Base-by-base conservation (phyloP, 2,797 vertebrate genomes). In the Kryptolebias ocellatus region DNA sequence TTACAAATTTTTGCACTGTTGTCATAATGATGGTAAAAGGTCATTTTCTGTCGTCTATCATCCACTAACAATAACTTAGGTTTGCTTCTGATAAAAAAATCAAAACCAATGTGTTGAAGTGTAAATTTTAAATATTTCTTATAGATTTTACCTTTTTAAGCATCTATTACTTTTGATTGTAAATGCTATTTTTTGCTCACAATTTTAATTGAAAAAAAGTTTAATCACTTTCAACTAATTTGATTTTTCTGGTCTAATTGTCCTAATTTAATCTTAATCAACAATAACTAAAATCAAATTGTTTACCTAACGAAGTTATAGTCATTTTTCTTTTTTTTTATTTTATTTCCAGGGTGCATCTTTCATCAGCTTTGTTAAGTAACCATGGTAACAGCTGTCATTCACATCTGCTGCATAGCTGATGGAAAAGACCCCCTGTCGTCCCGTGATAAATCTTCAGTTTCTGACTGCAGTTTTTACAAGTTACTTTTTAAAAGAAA, bases 271-370 rank as follows among this genome's bases (percentile, higher is more conserved):
- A 8, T 31, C 29, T 53, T 54, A 9, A 29, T 31, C 24, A 18
- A 29, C 37, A 53, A 42, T 53, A 42, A 42, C 24, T 27, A 4
- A 50, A 39, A 9, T 4, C 3, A 44, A 42, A 42, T 42, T 20
- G 7, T 34, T 34, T 24, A 9, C 47, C 15, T 51, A 3, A 2
- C 8, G 16, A 14, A 29, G 34, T 29, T 39, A 11, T 16, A 42
- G 31, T 51, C 50, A 27, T 12, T 12, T 53, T 18, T 53, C 42
- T 53, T 8, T n/a, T 11, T 55, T 56, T 56, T 62, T 15, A 49
- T 20, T 67, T 34, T 52, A 42, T 42, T 53, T 47, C 52, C 55
- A 64, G 44, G 34, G 27, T 24, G 31, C 15, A 55, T 44, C 44
- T 72, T 14, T 53, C 37, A 20, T 67, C 53, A 27, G 31, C 27